Conservation (phyloP, 1,140 invertebrate species). For the Anthonomus grandis region DNA sequence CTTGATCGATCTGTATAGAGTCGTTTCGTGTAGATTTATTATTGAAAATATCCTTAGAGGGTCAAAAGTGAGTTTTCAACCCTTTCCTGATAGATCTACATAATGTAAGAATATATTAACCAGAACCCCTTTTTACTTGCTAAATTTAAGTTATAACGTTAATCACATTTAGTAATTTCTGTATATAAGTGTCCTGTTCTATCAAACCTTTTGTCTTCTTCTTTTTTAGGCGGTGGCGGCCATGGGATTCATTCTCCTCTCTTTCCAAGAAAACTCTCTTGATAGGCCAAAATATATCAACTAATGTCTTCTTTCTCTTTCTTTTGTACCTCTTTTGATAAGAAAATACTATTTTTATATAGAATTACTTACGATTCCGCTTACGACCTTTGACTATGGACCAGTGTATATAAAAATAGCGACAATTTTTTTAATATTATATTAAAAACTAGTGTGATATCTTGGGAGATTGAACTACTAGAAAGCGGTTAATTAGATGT, state of each 20-base stretch:
- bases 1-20: background rate
- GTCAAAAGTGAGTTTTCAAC: background rate
- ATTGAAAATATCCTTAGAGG: too few relatives aligned
- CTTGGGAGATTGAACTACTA: background rate
- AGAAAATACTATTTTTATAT: slow-evolving; percentile 1
- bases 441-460: slow-evolving; percentile 2
- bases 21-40: background rate
- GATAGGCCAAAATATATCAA: slow-evolving; percentile 44
- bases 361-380: too few relatives aligned
- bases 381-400: slow-evolving; percentile 18
- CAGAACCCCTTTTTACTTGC: background rate
- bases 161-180: too few relatives aligned
- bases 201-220: too few relatives aligned
- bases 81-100: background rate
- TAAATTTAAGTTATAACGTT: slow-evolving; percentile 3
- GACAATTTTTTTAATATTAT: slow-evolving; percentile 4
- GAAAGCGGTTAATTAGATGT: too few relatives aligned
- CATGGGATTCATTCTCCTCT: slow-evolving; percentile 41
- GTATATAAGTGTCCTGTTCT: too few relatives aligned
- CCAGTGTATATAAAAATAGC: slow-evolving; percentile 14
- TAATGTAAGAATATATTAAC: background rate
- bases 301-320: slow-evolving; percentile 15
- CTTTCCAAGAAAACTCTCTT: slow-evolving; percentile 39
- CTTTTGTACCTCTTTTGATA: slow-evolving; percentile 12
- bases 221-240: slow-evolving; percentile 35